phyloP scores from a whole-genome alignment of 1,140 invertebrate genomes.

The Pentalonia nigronervosa region DNA sequence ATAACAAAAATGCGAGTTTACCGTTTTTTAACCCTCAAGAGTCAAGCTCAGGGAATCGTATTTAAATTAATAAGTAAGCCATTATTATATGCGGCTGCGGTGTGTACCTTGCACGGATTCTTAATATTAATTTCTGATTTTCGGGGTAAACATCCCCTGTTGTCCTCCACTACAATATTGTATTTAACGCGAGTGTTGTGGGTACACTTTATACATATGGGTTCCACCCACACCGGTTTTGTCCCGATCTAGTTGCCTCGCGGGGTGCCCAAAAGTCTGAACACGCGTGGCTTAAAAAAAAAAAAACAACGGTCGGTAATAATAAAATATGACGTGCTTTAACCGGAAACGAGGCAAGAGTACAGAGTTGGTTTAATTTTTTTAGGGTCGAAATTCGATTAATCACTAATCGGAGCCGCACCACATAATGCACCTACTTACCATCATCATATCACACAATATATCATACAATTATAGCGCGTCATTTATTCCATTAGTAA shows the following conservation, averaged over 20 bases:
- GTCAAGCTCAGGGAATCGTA: too few relatives aligned
- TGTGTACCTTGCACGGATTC: too few relatives aligned
- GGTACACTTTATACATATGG: not conserved
- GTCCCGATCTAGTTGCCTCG: not conserved
- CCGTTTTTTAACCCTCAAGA: too few relatives aligned
- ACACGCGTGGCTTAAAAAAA: not conserved
- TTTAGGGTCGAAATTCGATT: not conserved
- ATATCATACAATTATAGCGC: too few relatives aligned
- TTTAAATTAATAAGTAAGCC: too few relatives aligned
- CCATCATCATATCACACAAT: too few relatives aligned
- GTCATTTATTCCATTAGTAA: constrained; percentile 7
- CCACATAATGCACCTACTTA: not conserved
- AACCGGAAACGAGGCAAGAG: not conserved
- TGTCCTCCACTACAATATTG: too few relatives aligned
- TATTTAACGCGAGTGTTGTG: too few relatives aligned
- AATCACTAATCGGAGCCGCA: not conserved
- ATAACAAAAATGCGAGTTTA: too few relatives aligned
- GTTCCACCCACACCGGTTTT: not conserved
- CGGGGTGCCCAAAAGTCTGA: not conserved
- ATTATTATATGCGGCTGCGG: too few relatives aligned
- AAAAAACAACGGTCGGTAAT: not conserved
- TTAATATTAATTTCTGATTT: too few relatives aligned
- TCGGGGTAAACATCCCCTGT: too few relatives aligned
- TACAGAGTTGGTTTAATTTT: not conserved
- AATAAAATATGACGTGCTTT: not conserved